These are phyloP conservation scores for Physella acuta DNA, from an alignment of 1,140 invertebrate genomes.

Conservation along the genomic window DNA sequence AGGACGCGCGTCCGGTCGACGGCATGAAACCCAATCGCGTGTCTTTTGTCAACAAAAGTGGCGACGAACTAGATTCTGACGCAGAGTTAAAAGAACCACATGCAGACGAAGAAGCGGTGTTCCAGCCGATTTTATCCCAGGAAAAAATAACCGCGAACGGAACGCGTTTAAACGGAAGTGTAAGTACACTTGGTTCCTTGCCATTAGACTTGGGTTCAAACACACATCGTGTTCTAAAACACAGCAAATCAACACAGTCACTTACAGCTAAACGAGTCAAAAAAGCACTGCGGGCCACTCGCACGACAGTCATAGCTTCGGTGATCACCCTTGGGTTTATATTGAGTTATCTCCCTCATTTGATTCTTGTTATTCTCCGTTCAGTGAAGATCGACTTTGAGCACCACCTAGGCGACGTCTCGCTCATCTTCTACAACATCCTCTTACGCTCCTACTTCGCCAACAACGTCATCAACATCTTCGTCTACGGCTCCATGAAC, in stretches of 20 bases:
- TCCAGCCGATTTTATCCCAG: no score
- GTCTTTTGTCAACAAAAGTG: no score
- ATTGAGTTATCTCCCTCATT: conserved; percentile 31
- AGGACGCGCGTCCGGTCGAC: no score
- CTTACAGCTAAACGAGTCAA: conserved; percentile 15
- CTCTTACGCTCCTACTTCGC: conserved; percentile 34
- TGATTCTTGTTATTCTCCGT: conserved; percentile 21
- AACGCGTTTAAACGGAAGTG: no score
- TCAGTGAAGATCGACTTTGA: conserved; percentile 27
- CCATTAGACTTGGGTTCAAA: no score
- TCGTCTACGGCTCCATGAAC: conserved; percentile 34
- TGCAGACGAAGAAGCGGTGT: no score
- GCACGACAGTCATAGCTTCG: conserved; percentile 29
- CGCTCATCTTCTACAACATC: conserved; percentile 29
- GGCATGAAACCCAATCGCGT: neutral
- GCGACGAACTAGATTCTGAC: no score
- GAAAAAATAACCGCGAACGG: no score
- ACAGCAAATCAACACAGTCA: conserved; percentile 11
- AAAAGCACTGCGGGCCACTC: conserved; percentile 19
- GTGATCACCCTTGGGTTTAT: conserved; percentile 30
- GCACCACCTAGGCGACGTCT: conserved; percentile 7
- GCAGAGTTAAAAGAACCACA: no score
- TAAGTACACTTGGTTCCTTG: no score
- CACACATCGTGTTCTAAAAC: no score
- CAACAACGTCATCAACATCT: conserved; percentile 30